These are phyloP conservation scores for Phalanger gymnotis DNA, from an alignment of 2,797 vertebrate genomes.

Conservation along the genomic window DNA sequence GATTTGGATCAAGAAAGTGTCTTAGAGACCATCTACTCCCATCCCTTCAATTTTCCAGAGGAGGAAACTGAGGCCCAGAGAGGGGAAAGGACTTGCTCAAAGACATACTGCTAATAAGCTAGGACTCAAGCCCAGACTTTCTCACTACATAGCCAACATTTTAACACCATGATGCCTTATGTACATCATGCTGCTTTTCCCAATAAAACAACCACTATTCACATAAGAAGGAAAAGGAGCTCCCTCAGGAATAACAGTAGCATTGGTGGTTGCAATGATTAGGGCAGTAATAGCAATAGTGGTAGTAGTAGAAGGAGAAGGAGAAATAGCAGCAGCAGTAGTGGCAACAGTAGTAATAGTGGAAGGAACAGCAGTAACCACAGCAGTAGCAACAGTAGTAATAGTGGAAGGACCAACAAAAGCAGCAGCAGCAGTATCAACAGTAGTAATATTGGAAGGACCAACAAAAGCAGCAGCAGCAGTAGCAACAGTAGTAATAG, in stretches of 20 bases:
- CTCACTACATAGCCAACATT: neutral
- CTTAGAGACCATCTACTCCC: neutral
- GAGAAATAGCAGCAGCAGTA: no score
- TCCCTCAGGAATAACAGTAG: neutral
- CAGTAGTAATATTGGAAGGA: neutral
- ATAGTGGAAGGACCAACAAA: neutral
- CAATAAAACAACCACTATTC: neutral
- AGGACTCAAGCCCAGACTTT: neutral
- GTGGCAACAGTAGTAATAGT: no score
- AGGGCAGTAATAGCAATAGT: neutral
- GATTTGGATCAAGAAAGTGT: neutral
- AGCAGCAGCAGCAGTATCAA: no score
- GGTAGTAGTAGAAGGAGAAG: no score
- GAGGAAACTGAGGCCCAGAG: neutral
- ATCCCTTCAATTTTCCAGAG: neutral
- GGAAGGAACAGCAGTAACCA: neutral
- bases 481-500: neutral
- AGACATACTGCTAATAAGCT: neutral
- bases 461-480: neutral
- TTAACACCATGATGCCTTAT: neutral
- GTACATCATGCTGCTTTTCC: neutral
- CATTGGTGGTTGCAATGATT: neutral
- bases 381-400: no score
- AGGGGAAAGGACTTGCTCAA: neutral
- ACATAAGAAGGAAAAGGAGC: neutral